Base-by-base conservation (phyloP, 2,888 invertebrate genomes). In the Epiblema foenella region DNA sequence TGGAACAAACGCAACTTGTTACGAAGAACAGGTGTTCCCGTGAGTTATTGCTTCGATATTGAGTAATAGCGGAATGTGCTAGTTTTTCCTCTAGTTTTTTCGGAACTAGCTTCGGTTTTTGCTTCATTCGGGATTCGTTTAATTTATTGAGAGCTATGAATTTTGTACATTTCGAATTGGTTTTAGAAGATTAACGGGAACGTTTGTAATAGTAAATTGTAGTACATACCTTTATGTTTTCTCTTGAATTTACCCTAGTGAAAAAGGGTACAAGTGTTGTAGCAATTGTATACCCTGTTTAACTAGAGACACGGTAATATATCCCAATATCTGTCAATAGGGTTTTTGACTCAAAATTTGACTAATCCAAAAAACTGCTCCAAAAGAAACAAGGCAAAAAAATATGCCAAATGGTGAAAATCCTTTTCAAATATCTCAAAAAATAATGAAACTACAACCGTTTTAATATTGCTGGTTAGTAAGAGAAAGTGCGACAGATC, bases 1-100 rank as follows among this genome's bases (percentile, higher is more conserved):
- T 67, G 60, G 58, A 72, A 54, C 59, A 20, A 57, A 60, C 59
- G 64, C 56, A 56, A 49, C 49, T 54, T 24, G 78, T 78, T 75
- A 79, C 75, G 76, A 77, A 80, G 83, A 85, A 85, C 87, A 88
- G 89, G 87, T 89, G 89, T 81, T 85, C 77, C 69, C 49, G 64
- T 82, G 83, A 85, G 80, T 81, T 87, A 88, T 86, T 81, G 82
- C 80, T 76, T 79, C 82, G 76, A 77, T 78, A 75, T 76, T 82
- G 84, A 84, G 81, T 86, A 84, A 86, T 84, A 77, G 79, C 70
- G 63, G 74, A 17, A 51, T 62, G 57, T 12, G 66, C 56, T 59
- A 52, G 59, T 33, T 52, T 29, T 60, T 60, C 3, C 51, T 52
- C 17, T n/a, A 37, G n/a, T 15, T 20, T 46, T 20, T 63, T 64